Conservation (phyloP, 2,113 vertebrate genomes). For the Phyllostomus hastatus region DNA sequence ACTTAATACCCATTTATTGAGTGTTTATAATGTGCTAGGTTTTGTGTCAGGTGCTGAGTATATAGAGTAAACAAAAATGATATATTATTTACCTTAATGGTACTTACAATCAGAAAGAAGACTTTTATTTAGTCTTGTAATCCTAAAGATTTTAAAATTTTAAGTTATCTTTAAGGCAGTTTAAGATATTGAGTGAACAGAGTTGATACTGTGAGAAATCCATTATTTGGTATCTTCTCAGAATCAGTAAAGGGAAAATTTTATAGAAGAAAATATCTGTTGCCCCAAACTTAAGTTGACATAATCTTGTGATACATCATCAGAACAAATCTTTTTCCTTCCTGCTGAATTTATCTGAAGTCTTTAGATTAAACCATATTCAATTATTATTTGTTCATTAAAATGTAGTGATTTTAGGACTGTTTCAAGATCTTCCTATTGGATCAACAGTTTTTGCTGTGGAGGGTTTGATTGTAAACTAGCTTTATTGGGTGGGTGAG, state of each 20-base stretch:
- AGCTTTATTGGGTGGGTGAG: fast-evolving
- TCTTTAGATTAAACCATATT: background rate
- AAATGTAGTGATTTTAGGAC: background rate
- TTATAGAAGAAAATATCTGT: background rate
- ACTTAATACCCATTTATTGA: background rate
- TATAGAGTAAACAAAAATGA: background rate
- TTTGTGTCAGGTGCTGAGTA: background rate
- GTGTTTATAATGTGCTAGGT: background rate
- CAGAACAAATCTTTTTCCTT: background rate
- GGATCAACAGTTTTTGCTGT: background rate
- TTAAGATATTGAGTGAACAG: background rate
- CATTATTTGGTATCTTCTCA: background rate
- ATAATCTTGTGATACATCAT: background rate
- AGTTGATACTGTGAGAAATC: background rate
- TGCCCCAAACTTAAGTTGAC: background rate
- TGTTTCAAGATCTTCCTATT: background rate
- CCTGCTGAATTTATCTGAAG: background rate
- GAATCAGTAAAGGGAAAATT: background rate
- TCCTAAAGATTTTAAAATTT: background rate
- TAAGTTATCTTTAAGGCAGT: background rate
- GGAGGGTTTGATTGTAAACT: background rate
- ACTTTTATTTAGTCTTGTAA: background rate
- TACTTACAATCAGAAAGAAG: background rate
- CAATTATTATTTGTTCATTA: background rate
- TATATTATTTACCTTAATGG: background rate